Base-by-base conservation (phyloP, 2,888 invertebrate species). In the Toxonevra muliebris region DNA sequence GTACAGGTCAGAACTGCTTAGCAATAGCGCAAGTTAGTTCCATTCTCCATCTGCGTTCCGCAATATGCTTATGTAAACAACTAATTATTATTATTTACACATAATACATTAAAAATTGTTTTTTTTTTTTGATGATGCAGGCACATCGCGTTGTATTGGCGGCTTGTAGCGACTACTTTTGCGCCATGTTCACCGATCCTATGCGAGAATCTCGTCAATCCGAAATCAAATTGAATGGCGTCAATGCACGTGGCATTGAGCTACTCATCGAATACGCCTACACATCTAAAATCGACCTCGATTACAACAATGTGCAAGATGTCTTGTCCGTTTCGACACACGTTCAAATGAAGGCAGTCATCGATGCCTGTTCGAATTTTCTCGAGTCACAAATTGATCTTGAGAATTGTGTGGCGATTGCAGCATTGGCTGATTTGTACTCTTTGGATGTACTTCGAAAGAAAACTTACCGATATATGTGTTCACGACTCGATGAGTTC, bases 91-190 rank as follows among this genome's bases (percentile, higher is more conserved):
- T n/a, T n/a, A n/a, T n/a, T n/a, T n/a, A n/a, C n/a, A n/a, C n/a
- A n/a, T n/a, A n/a, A n/a, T n/a, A n/a, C n/a, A n/a, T n/a, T 43
- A 19, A 19, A 41, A 54, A 59, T 12, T 68, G 11, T 52, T 68
- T 80, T 78, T 41, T 8, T 43, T 53, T 12, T 62, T 1, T 52
- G n/a, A n/a, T n/a, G n/a, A 55, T 61, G 53, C 77, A 89, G 86
- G 92, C 91, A 0, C 92, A 92, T 79, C 88, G 90, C 71, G 90
- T 89, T 0, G 91, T 92, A 1, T 83, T 92, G 69, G 90, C 92
- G 3, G 90, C 92, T 41, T 90, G 91, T 77, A 91, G 91, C 76
- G 91, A 91, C 76, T 92, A 92, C 76, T 92, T 92, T 82, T 87
- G 90, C 73, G 92, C 92, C 61, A 92, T 92, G 92, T 92, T 92